Evolutionary conservation across 2,113 vertebrate genomes (phyloP).

Genomic region (Trematomus loennbergii): DNA sequence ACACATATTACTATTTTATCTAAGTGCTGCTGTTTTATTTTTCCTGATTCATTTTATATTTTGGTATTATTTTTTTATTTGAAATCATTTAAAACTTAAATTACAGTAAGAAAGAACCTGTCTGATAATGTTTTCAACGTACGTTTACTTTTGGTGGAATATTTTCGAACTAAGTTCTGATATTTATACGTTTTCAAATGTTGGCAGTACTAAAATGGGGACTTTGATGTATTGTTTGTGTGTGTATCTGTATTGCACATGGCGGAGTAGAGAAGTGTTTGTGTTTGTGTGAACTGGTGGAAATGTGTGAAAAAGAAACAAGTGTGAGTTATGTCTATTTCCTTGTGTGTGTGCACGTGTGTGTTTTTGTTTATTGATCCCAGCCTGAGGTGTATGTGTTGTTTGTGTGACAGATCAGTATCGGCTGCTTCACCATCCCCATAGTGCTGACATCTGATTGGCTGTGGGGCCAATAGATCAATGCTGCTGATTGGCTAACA

Average conservation of each 20-base stretch:
- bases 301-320: neutral
- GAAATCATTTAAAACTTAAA: neutral
- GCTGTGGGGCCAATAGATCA: constrained; percentile 39
- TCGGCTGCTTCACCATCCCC: neutral
- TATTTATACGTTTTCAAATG: no score
- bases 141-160: no score
- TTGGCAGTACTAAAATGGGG: no score
- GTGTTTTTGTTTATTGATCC: constrained; percentile 39
- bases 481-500: constrained; percentile 56
- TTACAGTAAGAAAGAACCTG: no score
- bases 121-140: no score
- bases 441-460: constrained; percentile 23
- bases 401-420: constrained; percentile 39
- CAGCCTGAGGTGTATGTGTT: constrained; percentile 35
- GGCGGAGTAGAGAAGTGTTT: no score
- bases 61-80: no score
- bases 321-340: no score
- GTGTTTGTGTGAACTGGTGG: no score
- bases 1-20: no score
- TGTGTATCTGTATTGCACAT: neutral
- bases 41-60: neutral
- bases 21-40: no score
- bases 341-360: constrained; percentile 12
- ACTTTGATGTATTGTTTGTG: neutral
- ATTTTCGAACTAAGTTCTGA: no score